Evolutionary conservation across 2,888 invertebrate genomes (phyloP), one percentile per base, ranked within the genome.

Genomic region (Noctua comes): DNA sequence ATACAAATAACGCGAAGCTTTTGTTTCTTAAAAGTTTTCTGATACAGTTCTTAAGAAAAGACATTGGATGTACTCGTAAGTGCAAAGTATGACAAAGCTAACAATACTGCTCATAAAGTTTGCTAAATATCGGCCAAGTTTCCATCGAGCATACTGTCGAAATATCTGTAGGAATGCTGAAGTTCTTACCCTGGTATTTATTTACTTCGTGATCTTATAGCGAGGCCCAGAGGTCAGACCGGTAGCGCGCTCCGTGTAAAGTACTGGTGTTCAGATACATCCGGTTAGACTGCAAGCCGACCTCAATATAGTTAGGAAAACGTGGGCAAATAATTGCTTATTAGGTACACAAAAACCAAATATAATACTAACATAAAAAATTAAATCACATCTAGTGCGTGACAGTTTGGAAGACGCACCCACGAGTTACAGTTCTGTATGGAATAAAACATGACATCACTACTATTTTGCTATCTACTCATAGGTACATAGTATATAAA

Each of bases 361-460:
- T 11, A 46, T 18, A 27, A 27, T 27, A 27, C 27, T 27, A 18
- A 18, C 8, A 62, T n/a, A 8, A n/a, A 66, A 16, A n/a, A 4
- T 36, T 64, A 64, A 64, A 66, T 40, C 40, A 43, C 8, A 16
- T 24, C 8, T 3, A 16, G 24, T 66, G 65, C 65, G 65, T 65
- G 65, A 40, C 65, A 40, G 40, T n/a, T n/a, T 43, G n/a, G 24
- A 24, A 3, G 40, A 66, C 65, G 1, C 65, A 16, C 40, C 65
- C 16, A 66, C 6, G 16, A 66, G 65, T 43, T n/a, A 66, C 40
- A 65, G 5, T 24, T 11, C 36, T 6, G 24, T n/a, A 8, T n/a
- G n/a, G 16, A 66, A 43, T 43, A 66, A 66, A 66, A 66, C 16
- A 66, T 66, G 66, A 66, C 43, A 66, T 66, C 66, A 66, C 43